Conservation (phyloP, 2,888 invertebrate genomes). For the Erynnis tages region DNA sequence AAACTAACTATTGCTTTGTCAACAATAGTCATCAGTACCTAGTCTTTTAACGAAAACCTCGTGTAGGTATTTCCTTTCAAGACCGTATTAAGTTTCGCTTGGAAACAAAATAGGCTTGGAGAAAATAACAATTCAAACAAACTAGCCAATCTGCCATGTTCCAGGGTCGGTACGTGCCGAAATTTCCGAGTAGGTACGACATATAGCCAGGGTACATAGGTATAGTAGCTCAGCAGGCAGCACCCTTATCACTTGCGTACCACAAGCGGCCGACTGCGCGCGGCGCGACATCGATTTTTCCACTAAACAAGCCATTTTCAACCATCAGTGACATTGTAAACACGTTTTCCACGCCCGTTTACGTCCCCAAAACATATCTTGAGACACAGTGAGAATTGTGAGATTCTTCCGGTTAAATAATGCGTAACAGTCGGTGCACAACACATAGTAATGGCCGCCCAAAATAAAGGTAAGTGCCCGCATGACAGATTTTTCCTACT, state of each 20-base stretch:
- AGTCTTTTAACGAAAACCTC: no score
- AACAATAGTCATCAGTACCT: no score
- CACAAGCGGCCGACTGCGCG: constrained; percentile 61
- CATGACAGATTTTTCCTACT: constrained; percentile 27
- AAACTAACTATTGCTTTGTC: no score
- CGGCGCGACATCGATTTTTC: constrained; percentile 75
- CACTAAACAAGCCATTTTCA: constrained; percentile 68
- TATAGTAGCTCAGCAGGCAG: constrained; percentile 33
- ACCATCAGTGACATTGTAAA: constrained; percentile 66
- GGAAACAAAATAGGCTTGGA: neutral
- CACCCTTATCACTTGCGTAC: constrained; percentile 60
- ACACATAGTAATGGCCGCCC: constrained; percentile 64
- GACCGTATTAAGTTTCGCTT: neutral
- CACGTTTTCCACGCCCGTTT: constrained; percentile 58
- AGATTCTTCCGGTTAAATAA: constrained; percentile 55
- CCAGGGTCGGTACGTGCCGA: constrained; percentile 38
- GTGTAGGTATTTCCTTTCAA: neutral
- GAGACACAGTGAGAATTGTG: constrained; percentile 52
- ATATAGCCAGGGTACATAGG: constrained; percentile 39
- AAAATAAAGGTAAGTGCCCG: constrained; percentile 67
- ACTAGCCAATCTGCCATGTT: constrained; percentile 37
- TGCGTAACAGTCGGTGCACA: constrained; percentile 52
- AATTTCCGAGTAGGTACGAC: constrained; percentile 40
- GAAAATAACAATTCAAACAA: constrained; percentile 32
- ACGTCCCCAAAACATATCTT: constrained; percentile 34